A percentile compares a stretch with the other conserved stretches of the same genome.
Conservation (phyloP, 2,797 vertebrate genomes). For the Cuniculus paca region DNA sequence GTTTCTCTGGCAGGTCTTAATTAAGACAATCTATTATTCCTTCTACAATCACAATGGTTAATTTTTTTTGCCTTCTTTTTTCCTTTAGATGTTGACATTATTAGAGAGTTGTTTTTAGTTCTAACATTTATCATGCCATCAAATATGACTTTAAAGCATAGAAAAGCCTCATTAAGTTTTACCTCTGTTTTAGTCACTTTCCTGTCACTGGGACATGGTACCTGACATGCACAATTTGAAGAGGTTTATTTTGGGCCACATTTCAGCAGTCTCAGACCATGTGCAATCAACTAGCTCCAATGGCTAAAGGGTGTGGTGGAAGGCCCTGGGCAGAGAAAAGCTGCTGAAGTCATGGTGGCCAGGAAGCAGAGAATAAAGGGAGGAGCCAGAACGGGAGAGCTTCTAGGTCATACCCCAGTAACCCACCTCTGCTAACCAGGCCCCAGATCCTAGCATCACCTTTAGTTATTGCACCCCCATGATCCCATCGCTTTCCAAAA, state of each 20-base stretch:
- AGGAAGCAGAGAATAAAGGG: background rate
- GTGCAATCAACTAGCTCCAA: background rate
- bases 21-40: constrained; percentile 49
- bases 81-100: constrained; percentile 45
- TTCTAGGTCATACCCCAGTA: background rate
- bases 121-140: constrained; percentile 50
- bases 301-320: background rate
- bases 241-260: background rate
- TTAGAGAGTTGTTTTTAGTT: constrained; percentile 50
- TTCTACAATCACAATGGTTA: constrained; percentile 7
- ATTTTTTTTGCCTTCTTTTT: background rate
- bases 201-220: background rate
- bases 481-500: background rate
- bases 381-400: background rate
- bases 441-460: background rate
- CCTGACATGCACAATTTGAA: background rate
- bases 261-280: background rate
- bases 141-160: constrained; percentile 25
- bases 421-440: background rate
- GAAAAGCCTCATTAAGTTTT: constrained; percentile 51
- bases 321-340: background rate
- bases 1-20: constrained; percentile 50
- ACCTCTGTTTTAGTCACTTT: background rate
- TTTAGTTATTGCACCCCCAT: background rate
- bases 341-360: background rate